Conservation (phyloP, 2,888 invertebrate species). For the Sepiola atlantica region DNA sequence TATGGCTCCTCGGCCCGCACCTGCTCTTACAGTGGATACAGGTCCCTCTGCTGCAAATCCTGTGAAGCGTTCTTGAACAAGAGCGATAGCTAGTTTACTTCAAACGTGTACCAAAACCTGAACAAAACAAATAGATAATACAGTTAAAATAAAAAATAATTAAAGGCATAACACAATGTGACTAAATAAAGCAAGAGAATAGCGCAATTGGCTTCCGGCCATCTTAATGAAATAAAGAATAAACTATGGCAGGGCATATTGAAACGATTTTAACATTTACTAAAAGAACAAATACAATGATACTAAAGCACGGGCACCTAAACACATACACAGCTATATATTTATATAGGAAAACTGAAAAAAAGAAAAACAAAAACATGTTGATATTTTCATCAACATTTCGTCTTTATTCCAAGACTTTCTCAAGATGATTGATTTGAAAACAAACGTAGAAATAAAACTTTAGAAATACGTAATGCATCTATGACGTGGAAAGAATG, state of each 20-base stretch:
- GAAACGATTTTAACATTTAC: neutral
- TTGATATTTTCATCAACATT: neutral
- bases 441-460: too few species aligned
- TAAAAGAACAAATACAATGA: neutral
- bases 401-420: neutral
- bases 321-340: neutral
- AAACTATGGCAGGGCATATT: neutral
- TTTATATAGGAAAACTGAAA: neutral
- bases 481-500: too few species aligned
- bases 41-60: constrained; percentile 55
- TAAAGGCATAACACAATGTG: neutral
- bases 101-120: neutral
- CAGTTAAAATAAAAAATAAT: neutral
- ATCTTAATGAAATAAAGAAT: neutral
- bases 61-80: constrained; percentile 50
- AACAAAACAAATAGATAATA: neutral
- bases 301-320: neutral
- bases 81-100: neutral
- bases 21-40: constrained; percentile 53
- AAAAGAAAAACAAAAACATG: neutral
- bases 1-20: constrained; percentile 49
- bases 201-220: neutral
- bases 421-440: too few species aligned
- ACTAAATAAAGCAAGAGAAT: neutral
- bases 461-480: too few species aligned